Conservation (phyloP, 2,797 vertebrate species). For the Tamandua tetradactyla region DNA sequence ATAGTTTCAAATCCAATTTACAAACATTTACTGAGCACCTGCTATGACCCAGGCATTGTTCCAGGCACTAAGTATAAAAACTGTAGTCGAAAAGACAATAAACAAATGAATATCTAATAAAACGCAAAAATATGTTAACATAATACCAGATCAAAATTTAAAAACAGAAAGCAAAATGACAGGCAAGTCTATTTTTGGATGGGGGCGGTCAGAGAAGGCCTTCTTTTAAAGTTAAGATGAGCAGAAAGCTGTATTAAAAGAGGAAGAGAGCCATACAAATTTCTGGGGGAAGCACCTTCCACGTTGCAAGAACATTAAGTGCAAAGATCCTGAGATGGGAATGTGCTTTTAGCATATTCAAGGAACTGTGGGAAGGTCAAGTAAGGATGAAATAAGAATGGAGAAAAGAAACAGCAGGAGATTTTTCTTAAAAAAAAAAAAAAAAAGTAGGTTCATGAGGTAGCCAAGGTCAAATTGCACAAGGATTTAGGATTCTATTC, state of each 20-base stretch:
- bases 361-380: neutral
- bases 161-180: neutral
- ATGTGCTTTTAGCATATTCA: too few relatives aligned
- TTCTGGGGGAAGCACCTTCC: neutral
- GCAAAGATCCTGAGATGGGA: neutral
- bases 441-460: neutral
- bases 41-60: neutral
- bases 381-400: fast-evolving
- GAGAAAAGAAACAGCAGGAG: neutral
- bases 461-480: neutral
- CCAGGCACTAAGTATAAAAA: neutral
- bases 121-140: neutral
- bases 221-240: neutral
- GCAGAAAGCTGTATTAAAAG: neutral
- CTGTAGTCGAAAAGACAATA: neutral
- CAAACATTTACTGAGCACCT: neutral
- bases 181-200: neutral
- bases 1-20: neutral
- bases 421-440: too few relatives aligned
- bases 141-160: neutral
- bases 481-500: neutral
- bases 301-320: neutral
- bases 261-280: too few relatives aligned
- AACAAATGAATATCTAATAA: neutral
- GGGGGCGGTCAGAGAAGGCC: neutral